These are phyloP conservation scores for Carabus problematicus DNA, from an alignment of 2,888 invertebrate genomes.

Conservation along the genomic window DNA sequence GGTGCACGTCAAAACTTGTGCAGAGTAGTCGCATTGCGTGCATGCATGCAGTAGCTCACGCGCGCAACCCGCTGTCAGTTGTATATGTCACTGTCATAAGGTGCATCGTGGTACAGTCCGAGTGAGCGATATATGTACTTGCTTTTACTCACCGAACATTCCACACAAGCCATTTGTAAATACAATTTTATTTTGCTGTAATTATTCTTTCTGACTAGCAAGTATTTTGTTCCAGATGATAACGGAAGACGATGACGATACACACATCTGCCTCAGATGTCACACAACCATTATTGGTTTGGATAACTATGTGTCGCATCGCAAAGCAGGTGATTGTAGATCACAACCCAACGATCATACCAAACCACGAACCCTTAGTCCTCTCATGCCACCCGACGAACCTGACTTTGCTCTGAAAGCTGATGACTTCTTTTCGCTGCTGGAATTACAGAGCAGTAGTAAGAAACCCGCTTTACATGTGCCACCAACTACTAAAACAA, in stretches of 20 bases:
- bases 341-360: slow-evolving; percentile 50
- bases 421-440: slow-evolving; percentile 85
- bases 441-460: slow-evolving; percentile 78
- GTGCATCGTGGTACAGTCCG: not conserved
- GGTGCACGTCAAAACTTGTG: slow-evolving; percentile 48
- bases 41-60: slow-evolving; percentile 49
- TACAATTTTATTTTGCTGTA: no score
- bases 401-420: slow-evolving; percentile 72
- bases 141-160: not conserved
- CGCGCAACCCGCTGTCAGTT: not conserved
- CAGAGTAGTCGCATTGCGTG: slow-evolving; percentile 46
- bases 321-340: slow-evolving; percentile 72
- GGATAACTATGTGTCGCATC: slow-evolving; percentile 85
- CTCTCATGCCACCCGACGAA: slow-evolving; percentile 58
- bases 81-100: not conserved
- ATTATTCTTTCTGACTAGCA: not conserved
- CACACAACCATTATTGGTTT: slow-evolving; percentile 82
- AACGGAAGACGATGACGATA: slow-evolving; percentile 79
- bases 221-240: slow-evolving; percentile 58
- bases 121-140: not conserved
- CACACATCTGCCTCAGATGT: slow-evolving; percentile 88
- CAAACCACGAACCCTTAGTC: slow-evolving; percentile 54
- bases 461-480: slow-evolving; percentile 61
- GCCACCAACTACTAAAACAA: slow-evolving; percentile 61
- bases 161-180: not conserved